Conservation (phyloP, 2,888 invertebrate genomes). For the Bellardia bayeri region DNA sequence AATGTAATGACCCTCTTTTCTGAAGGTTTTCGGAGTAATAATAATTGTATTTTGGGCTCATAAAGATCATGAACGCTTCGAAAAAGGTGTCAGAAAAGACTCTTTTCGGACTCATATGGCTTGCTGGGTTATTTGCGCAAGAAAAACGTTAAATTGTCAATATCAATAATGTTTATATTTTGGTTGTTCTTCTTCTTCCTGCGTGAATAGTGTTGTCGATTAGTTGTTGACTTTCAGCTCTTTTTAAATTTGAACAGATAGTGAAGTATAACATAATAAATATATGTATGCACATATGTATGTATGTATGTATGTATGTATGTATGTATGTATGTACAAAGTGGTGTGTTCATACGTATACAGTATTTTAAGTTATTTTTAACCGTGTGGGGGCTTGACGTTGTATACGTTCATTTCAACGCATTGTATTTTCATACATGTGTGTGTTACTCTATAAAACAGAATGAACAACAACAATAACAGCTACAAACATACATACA, state of each 20-base stretch:
- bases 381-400: conserved; percentile 69
- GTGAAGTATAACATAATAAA: conserved; percentile 16
- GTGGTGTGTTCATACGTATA: not conserved
- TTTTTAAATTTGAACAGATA: conserved; percentile 37
- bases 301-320: too few relatives aligned
- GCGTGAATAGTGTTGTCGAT: conserved; percentile 7
- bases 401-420: conserved; percentile 36
- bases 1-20: too few relatives aligned
- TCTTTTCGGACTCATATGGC: too few relatives aligned
- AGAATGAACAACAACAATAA: conserved; percentile 1
- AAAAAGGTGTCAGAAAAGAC: too few relatives aligned
- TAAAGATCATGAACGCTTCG: too few relatives aligned
- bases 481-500: not conserved
- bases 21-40: too few relatives aligned
- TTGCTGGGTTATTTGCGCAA: not conserved
- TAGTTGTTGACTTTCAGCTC: conserved; percentile 33
- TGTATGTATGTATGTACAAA: not conserved
- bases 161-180: conserved; percentile 29
- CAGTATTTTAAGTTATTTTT: conserved; percentile 57
- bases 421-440: conserved; percentile 39
- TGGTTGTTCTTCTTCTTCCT: not conserved
- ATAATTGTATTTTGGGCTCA: too few relatives aligned
- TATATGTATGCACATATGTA: too few relatives aligned
- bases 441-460: not conserved
- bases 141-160: conserved; percentile 23